Conservation (phyloP, 1,140 invertebrate species). For the Listronotus oregonensis region DNA sequence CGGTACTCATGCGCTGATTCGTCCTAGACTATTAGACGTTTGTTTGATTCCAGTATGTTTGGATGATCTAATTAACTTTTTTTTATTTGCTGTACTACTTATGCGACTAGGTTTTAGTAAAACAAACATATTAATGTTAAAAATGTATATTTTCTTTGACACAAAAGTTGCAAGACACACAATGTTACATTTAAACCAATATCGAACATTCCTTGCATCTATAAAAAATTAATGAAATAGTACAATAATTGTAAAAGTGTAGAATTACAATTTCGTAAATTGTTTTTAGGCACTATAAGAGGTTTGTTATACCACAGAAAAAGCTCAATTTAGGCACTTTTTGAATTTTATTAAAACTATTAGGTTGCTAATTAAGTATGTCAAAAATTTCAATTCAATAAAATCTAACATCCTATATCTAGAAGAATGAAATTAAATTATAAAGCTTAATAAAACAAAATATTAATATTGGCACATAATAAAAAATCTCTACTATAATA, state of each 20-base stretch:
- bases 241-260: not conserved
- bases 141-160: slow-evolving; percentile 13
- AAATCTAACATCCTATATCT: slow-evolving; percentile 2
- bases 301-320: slow-evolving; percentile 29
- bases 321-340: slow-evolving; percentile 31
- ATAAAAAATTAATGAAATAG: not conserved
- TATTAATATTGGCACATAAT: slow-evolving; percentile 36
- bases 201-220: slow-evolving; percentile 20
- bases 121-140: not conserved
- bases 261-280: slow-evolving; percentile 19
- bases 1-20: too few relatives aligned
- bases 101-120: too few relatives aligned
- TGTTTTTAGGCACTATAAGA: slow-evolving; percentile 17
- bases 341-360: slow-evolving; percentile 6
- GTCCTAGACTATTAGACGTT: too few relatives aligned
- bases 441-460: slow-evolving; percentile 19
- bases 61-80: too few relatives aligned
- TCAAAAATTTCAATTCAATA: slow-evolving; percentile 10
- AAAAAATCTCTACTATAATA: slow-evolving; percentile 23
- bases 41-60: too few relatives aligned
- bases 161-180: slow-evolving; percentile 11
- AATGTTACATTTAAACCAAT: slow-evolving; percentile 8
- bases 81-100: too few relatives aligned
- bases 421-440: slow-evolving; percentile 11
- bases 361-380: slow-evolving; percentile 19